These are phyloP conservation scores for Liasis olivaceus DNA, from an alignment of 2,797 vertebrate species.

Conservation along the genomic window DNA sequence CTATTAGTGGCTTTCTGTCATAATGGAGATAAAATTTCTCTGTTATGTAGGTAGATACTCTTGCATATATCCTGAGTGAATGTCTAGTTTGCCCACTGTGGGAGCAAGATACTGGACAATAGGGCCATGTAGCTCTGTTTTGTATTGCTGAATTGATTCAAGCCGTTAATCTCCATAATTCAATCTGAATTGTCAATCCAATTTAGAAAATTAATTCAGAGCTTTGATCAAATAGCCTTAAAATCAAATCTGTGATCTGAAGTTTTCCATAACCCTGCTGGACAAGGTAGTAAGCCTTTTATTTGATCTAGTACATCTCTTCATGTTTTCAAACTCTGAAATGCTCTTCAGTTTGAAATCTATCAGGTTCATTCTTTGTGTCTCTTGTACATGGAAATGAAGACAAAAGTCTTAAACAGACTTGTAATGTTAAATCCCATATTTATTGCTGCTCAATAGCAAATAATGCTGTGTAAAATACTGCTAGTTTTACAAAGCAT, in stretches of 20 bases:
- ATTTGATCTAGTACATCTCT: neutral
- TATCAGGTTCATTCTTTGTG: neutral
- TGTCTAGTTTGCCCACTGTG: neutral
- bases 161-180: neutral
- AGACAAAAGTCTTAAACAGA: neutral
- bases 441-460: neutral
- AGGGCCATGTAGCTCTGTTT: neutral
- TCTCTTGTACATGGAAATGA: neutral
- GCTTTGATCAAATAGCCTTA: neutral
- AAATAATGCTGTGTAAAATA: neutral
- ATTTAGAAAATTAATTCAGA: neutral
- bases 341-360: neutral
- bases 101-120: neutral
- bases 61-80: neutral
- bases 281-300: neutral
- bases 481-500: neutral
- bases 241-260: neutral
- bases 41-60: neutral
- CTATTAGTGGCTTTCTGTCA: neutral
- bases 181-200: neutral
- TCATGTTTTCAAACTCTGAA: neutral
- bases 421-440: neutral
- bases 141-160: neutral
- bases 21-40: neutral
- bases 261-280: neutral